Base-by-base conservation (phyloP, 2,113 vertebrate species). In the Notothenia rossii region DNA sequence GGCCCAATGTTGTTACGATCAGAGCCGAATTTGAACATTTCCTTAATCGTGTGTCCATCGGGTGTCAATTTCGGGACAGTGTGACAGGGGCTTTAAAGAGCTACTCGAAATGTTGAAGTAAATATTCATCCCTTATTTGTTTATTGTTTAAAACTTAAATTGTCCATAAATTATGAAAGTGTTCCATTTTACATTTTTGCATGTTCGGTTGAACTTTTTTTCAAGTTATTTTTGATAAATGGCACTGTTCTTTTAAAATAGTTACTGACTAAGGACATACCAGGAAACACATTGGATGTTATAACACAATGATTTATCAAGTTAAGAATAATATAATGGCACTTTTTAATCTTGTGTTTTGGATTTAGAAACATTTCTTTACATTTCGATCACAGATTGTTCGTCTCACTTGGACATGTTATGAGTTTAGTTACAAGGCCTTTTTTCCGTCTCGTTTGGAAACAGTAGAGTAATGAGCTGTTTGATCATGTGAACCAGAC, bases 401-500 rank as follows among this genome's bases (percentile, higher is more conserved):
- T 11, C 81, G 49, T 79, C 59, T 78, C 77, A 54, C 76, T 76
- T 77, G 54, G 25, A 0, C 85, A n/a, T 56, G 25, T 61, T 83
- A 10, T 25, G 56, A 74, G 60, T 51, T 56, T 9, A 82, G 75
- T 82, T 61, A 75, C 53, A 54, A 9, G 71, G 50, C 80, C 72
- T 45, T 75, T 71, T 79, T 54, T 58, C 68, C 81, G 75, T 77
- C 71, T 86, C 73, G 83, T 83, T 63, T 90, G 76, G 83, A 88
- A 86, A 76, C 56, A 33, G 85, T 29, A 55, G 78, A 89, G 80
- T 87, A 86, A 89, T 82, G 83, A 72, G 67, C 77, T 75, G 86
- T 68, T 80, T 68, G 81, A 86, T 86, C 77, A 89, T 85, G 75
- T 79, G 90, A 91, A 88, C 75, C 93, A 92, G 92, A 92, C 90